Evolutionary conservation across 2,888 invertebrate species (phyloP), one percentile per base, ranked within the genome.

Genomic region (Agrilus cyanescens): DNA sequence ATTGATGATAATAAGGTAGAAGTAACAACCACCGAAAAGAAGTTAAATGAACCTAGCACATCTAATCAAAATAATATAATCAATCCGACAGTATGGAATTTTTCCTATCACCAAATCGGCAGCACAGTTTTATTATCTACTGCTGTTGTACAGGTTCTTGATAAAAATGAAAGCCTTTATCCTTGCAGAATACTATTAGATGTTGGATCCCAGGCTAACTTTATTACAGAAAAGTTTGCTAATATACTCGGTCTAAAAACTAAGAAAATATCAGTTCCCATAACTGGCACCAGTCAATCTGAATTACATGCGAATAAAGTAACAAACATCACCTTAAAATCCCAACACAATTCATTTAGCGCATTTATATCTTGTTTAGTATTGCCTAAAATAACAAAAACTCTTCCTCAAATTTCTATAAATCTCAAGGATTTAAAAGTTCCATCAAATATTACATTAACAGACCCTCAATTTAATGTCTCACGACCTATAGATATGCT

Each of bases 401-500:
- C 36, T 25, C 33, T 38, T 4, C 44, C 35, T n/a, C n/a, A 32
- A 37, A 20, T 33, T 4, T 13, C 18, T 10, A 20, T 40, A 37
- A 32, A 40, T 40, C 8, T 10, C 18, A 40, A 16, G 12, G 12
- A 15, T 20, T 18, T 46, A 20, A 41, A 43, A 31, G 40, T 50
- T 16, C 48, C 46, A 1, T n/a, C 25, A 2, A 37, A 44, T 13
- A 32, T 50, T 15, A 25, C 30, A 15, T 12, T 50, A 30, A 42
- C 47, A 3, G 46, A 49, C 41, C 38, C 43, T 12, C 16, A 43
- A 13, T 49, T 46, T 25, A 35, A 49, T 29, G 13, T 16, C 15
- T 33, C 34, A 14, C 8, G 25, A 6, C 37, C 40, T 6, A 38
- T 50, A 8, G 44, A 48, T 15, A 41, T 50, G 30, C 38, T 50